Evolutionary conservation across 2,888 invertebrate genomes (phyloP), one percentile per base, ranked within the genome.

Genomic region (Microplitis deprimator): DNA sequence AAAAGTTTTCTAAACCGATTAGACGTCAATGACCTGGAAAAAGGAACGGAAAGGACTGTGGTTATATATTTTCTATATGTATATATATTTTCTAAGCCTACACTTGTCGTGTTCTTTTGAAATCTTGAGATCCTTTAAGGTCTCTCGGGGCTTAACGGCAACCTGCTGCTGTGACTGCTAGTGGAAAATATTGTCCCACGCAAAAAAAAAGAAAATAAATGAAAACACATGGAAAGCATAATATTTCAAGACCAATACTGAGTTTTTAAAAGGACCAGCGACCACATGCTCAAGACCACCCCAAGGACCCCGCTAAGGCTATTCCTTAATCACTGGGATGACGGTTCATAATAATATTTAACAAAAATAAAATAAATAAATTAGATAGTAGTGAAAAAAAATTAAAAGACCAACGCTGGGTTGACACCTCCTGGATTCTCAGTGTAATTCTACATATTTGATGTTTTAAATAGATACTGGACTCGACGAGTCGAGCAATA

Each of bases 321-420:
- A 16, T 17, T 60, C 29, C 13, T 29, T 20, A 20, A 29, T 59
- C 60, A 29, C 4, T 29, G 29, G 4, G 29, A 29, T 29, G 29
- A 29, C 4, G 29, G 29, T 29, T 29, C 29, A 29, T 29, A 29
- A 29, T 29, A 29, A 29, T 29, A 29, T 29, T 29, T 29, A 29
- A 29, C 29, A 29, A 29, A 4, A 29, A 29, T 29, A 29, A 29
- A 4, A 29, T 29, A 10, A 73, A 65, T 3, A 73, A 50, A 17
- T 70, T 41, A 64, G 38, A 59, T 7, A 41, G 69, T 20, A 50
- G 71, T 50, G 16, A 64, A 61, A 68, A 65, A 65, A 68, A 59
- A 68, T 40, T 17, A 20, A 29, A 75, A 61, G 84, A 85, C 85
- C 85, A 85, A 85, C 85, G 85, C 84, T 80, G 77, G 70, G 84